Base-by-base conservation (phyloP, 2,113 vertebrate species). In the Haemorhous mexicanus region DNA sequence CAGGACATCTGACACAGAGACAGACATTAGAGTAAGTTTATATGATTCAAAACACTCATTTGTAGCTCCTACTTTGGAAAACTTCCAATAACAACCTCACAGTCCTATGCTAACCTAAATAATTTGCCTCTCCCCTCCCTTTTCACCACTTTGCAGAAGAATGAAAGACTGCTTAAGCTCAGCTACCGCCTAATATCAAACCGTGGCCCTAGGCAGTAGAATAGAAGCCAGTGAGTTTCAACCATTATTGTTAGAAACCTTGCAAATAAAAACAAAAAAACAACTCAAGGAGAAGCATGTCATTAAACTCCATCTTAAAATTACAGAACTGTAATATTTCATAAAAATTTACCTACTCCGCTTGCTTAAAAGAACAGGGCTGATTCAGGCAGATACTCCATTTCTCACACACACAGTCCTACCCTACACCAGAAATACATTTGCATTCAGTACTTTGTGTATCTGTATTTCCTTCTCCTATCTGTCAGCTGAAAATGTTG, bases 361-460 rank as follows among this genome's bases (percentile, higher is more conserved):
- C 16, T 39, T 12, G 26, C 66, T 69, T 39, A 30, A 64, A 87
- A 70, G 13, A 74, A 4, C 0, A 0, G 16, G 11, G 16, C 56
- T 77, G 33, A 68, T 63, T 69, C 37, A 58, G 21, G 14, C 23
- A 58, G 0, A 5, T 9, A 84, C 22, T 63, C 30, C 11, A 22
- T 33, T 84, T 67, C 61, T 58, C 28, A 32, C 16, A 43, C 18
- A 28, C 6, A 30, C 2, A 66, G 44, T 73, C 39, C 49, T 73
- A 76, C 26, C 6, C 24, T 66, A 61, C 39, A 84, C 19, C 27
- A 89, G 43, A 84, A 89, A 61, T 4, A 27, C 1, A 70, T n/a
- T 32, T 62, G 64, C 73, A 61, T 39, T 87, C 87, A 39, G 52
- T 47, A 81, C 23, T 32, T 55, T 52, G 35, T 43, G 13, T 52